Evolutionary conservation across 2,113 vertebrate genomes (phyloP), one percentile per base, ranked within the genome.

Genomic region (Gila orcuttii): DNA sequence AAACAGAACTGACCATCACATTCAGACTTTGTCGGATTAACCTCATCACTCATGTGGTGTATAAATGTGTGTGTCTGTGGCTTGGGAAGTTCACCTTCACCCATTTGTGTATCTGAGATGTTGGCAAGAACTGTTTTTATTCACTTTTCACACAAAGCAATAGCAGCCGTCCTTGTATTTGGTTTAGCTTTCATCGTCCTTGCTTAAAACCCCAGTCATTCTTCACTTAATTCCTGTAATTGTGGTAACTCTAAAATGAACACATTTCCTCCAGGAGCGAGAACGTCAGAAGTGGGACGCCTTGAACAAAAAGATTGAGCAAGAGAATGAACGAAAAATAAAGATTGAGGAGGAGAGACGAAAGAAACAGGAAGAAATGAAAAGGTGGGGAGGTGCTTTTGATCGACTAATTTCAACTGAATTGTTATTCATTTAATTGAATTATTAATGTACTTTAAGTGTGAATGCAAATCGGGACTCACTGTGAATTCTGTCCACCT

Each of bases 301-400:
- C 28, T 92, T 98, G 45, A 95, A 93, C 89, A 97, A 95, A 88
- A 99, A 98, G 87, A 95, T 96, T 86, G 97, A 97, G 82, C 96
- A 96, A 0, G 97, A 99, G 88, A 92, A 95, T 85, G 94, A 96
- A 50, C 95, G 97, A 25, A 95, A 96, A 90, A 95, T 94, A 81
- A 99, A 97, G 87, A 89, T 97, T 90, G 97, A 98, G 85, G 98
- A 98, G 77, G 96, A 98, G 33, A 97, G 95, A 90, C 97, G 92
- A 50, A 93, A 88, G 66, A 95, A 96, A 17, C 93, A 96, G 1
- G 97, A 96, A 21, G 97, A 99, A 80, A 90, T 95, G 0, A 98
- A 94, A 92, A 93, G 95, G 97, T 98, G 86, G 45, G 31, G 3
- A 11, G 8, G 1, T 10, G 33, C 31, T 55, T 28, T 11, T 33